Evolutionary conservation across 2,888 invertebrate species (phyloP).

Genomic region (Scaptomyza tumidula): DNA sequence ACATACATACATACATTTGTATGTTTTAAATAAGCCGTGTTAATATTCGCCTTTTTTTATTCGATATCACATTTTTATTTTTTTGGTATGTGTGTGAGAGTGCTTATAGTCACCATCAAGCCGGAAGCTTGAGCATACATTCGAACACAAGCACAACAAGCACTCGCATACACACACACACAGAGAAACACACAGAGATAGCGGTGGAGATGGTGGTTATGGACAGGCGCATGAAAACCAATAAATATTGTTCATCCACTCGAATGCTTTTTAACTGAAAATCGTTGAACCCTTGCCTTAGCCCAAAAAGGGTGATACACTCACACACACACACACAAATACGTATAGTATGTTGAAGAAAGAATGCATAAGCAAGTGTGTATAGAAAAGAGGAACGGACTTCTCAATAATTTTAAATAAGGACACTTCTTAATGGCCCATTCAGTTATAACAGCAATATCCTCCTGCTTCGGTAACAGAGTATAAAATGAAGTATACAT

Average conservation of each 20-base stretch:
- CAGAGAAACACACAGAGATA: slow-evolving; percentile 1
- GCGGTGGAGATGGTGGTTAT: slow-evolving; percentile 21
- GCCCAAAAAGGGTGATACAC: slow-evolving; percentile 34
- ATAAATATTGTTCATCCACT: slow-evolving; percentile 82
- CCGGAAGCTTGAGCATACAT: slow-evolving; percentile 36
- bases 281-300: slow-evolving; percentile 73
- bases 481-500: slow-evolving; percentile 31
- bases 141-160: slow-evolving; percentile 1
- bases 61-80: not conserved
- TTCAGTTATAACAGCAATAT: not conserved
- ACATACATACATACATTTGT: too few species aligned
- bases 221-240: slow-evolving; percentile 70
- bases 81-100: slow-evolving; percentile 9
- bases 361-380: not conserved
- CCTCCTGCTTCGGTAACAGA: not conserved
- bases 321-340: slow-evolving; percentile 3
- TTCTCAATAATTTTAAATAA: not conserved
- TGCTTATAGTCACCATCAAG: slow-evolving; percentile 34
- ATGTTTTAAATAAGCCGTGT: not conserved
- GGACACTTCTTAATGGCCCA: not conserved
- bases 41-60: not conserved
- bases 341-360: not conserved
- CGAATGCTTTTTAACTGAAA: slow-evolving; percentile 78
- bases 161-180: not conserved
- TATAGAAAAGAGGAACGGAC: not conserved